Evolutionary conservation across 2,888 invertebrate species (phyloP).

Genomic region (Galeruca laticollis): DNA sequence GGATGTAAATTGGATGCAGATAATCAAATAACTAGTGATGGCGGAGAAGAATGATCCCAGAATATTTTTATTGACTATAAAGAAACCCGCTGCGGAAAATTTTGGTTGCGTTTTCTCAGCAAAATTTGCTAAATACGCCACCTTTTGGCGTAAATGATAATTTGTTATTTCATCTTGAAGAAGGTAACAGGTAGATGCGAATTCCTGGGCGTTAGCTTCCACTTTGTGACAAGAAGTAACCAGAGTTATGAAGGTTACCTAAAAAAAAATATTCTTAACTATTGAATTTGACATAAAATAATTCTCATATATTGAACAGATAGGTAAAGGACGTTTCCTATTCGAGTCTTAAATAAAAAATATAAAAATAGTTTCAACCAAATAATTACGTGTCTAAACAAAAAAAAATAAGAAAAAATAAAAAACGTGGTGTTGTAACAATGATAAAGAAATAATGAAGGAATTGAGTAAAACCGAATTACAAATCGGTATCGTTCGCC

Average conservation of each 20-base stretch:
- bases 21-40: constrained; percentile 15
- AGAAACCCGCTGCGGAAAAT: constrained; percentile 14
- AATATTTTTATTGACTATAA: constrained; percentile 9
- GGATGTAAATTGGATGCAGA: constrained; percentile 17
- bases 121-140: not conserved
- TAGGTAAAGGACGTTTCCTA: too few species aligned
- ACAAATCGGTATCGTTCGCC: too few species aligned
- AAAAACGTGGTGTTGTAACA: too few species aligned
- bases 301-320: too few species aligned
- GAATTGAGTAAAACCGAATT: too few species aligned
- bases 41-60: constrained; percentile 9
- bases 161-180: constrained; percentile 11
- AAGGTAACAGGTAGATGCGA: not conserved
- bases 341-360: too few species aligned
- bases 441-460: too few species aligned
- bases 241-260: constrained; percentile 8
- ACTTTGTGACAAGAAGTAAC: not conserved
- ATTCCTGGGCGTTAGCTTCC: not conserved
- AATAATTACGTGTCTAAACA: too few species aligned
- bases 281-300: too few species aligned
- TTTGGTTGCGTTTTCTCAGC: constrained; percentile 7
- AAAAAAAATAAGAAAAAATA: too few species aligned
- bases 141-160: not conserved
- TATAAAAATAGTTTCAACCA: too few species aligned
- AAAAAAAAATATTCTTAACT: not conserved